Conservation (phyloP, 2,888 invertebrate genomes). For the Gandaritis pyraliata region DNA sequence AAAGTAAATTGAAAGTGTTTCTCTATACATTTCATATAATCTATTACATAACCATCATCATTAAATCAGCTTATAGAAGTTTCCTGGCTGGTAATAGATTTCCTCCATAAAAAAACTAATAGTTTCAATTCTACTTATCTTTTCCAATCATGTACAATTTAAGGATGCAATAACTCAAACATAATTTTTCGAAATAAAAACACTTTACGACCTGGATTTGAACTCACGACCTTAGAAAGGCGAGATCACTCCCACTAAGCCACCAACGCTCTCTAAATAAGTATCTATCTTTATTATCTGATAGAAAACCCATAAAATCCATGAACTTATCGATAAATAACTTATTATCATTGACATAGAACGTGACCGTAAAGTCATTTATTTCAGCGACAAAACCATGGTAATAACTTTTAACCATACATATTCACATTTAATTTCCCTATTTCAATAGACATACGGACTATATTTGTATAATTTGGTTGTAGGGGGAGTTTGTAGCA, state of each 20-base stretch:
- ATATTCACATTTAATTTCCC: background rate
- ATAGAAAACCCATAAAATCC: conserved; percentile 6
- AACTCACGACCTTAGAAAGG: background rate
- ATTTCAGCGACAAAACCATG: conserved; percentile 39
- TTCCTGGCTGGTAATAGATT: too few relatives aligned
- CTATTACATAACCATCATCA: too few relatives aligned
- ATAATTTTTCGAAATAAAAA: too few relatives aligned
- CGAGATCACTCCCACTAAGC: background rate
- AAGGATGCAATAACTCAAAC: too few relatives aligned
- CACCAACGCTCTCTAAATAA: background rate
- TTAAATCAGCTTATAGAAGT: too few relatives aligned
- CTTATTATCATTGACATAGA: conserved; percentile 32
- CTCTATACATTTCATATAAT: too few relatives aligned
- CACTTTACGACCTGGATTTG: background rate
- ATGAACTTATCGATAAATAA: conserved; percentile 27
- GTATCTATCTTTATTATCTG: background rate
- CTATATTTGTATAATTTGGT: conserved; percentile 31
- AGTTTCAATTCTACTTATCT: too few relatives aligned
- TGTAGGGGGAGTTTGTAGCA: conserved; percentile 32
- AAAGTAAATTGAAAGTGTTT: background rate
- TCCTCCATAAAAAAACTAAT: too few relatives aligned
- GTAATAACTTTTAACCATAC: conserved; percentile 29
- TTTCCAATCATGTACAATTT: too few relatives aligned
- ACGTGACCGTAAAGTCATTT: conserved; percentile 40
- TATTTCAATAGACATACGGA: conserved; percentile 29